A percentile compares a stretch with the other conserved stretches of the same genome.
Evolutionary conservation across 2,113 vertebrate species (phyloP).

Genomic region (Centropristis striata): DNA sequence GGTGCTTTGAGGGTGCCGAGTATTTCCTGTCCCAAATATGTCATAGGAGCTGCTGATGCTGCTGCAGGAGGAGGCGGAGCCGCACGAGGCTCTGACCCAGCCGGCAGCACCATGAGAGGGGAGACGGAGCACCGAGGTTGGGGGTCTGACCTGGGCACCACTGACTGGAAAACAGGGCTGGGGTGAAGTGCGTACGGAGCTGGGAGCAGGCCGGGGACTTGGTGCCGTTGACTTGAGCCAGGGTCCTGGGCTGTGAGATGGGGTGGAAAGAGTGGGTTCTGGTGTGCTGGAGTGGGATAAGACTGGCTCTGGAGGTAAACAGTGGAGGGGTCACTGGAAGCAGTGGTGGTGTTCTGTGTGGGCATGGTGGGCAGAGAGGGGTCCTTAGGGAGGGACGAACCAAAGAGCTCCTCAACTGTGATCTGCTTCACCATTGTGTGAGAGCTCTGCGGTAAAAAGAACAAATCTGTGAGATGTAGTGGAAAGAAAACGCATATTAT

Average conservation of each 20-base stretch:
- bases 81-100: constrained; percentile 76
- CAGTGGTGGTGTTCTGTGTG: constrained; percentile 67
- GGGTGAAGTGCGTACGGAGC: constrained; percentile 82
- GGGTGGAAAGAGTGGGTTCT: constrained; percentile 84
- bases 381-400: constrained; percentile 93
- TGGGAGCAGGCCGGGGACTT: constrained; percentile 84
- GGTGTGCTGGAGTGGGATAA: constrained; percentile 85
- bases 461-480: neutral
- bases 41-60: constrained; percentile 53
- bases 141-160: constrained; percentile 80
- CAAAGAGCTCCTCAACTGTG: constrained; percentile 98
- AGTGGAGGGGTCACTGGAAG: constrained; percentile 79
- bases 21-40: constrained; percentile 86
- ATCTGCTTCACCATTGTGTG: constrained; percentile 94
- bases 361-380: constrained; percentile 79
- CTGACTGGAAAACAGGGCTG: constrained; percentile 87
- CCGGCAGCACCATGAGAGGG: constrained; percentile 85
- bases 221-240: constrained; percentile 80
- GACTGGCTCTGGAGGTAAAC: constrained; percentile 81
- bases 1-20: constrained; percentile 91
- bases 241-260: constrained; percentile 83
- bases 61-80: constrained; percentile 71
- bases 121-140: constrained; percentile 86
- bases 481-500: neutral
- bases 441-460: constrained; percentile 80